These are phyloP conservation scores for Habrosyne pyritoides DNA, from an alignment of 2,888 invertebrate genomes.

Conservation along the genomic window DNA sequence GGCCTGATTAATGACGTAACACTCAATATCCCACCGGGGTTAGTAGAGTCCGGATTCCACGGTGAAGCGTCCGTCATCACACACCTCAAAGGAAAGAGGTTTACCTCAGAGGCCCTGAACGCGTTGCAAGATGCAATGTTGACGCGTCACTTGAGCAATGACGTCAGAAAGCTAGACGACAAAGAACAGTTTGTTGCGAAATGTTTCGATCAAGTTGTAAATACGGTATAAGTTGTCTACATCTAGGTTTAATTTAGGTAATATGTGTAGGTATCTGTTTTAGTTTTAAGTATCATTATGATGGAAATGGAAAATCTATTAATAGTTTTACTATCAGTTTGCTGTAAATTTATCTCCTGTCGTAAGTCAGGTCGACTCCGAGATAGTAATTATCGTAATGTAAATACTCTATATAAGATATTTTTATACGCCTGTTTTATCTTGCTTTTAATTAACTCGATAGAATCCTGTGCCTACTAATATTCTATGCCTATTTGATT, in stretches of 20 bases:
- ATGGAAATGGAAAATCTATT: conserved; percentile 18
- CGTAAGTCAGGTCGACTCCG: conserved; percentile 17
- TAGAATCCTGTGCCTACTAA: conserved; percentile 38
- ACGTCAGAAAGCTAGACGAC: conserved; percentile 71
- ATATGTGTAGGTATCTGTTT: conserved; percentile 23
- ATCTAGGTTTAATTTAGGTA: conserved; percentile 29
- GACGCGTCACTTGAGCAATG: conserved; percentile 58
- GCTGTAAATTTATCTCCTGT: conserved; percentile 32
- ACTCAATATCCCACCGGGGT: conserved; percentile 85
- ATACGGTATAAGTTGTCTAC: conserved; percentile 65
- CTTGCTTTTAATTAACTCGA: conserved; percentile 21
- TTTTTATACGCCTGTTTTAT: conserved; percentile 15
- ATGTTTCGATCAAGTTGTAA: conserved; percentile 85
- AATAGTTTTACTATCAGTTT: conserved; percentile 26
- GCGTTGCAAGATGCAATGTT: conserved; percentile 83
- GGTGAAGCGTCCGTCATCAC: conserved; percentile 87
- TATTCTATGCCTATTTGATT: conserved; percentile 25
- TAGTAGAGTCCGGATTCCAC: conserved; percentile 83
- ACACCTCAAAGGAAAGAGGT: conserved; percentile 86
- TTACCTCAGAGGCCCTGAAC: conserved; percentile 85
- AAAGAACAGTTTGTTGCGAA: conserved; percentile 85
- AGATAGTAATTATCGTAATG: conserved; percentile 19
- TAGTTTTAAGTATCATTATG: conserved; percentile 9
- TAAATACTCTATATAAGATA: conserved; percentile 16
- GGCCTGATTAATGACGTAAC: conserved; percentile 87